phyloP scores from a whole-genome alignment of 2,113 vertebrate genomes.

The Callipepla squamata region DNA sequence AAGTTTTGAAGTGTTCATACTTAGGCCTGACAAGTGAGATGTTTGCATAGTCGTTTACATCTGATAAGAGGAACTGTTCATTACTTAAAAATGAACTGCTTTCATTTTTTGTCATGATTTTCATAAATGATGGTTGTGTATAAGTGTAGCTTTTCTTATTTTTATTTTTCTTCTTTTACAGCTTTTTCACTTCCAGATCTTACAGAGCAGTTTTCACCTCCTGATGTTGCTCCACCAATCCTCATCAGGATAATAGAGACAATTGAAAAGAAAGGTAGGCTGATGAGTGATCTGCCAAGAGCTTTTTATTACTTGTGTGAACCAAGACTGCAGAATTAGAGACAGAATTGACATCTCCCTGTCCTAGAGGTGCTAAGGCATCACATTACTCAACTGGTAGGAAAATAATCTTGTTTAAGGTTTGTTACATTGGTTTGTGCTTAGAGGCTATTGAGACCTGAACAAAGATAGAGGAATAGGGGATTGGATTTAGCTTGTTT shows the following conservation, averaged over 20 bases:
- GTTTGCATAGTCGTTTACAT: conserved; percentile 3
- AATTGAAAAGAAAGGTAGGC: conserved; percentile 94
- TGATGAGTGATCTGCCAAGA: neutral
- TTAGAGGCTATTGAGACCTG: neutral
- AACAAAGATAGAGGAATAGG: neutral
- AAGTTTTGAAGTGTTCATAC: neutral
- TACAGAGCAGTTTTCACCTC: conserved; percentile 90
- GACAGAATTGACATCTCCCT: neutral
- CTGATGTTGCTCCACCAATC: conserved; percentile 86
- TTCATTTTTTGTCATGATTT: neutral
- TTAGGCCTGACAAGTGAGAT: neutral
- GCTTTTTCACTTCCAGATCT: conserved; percentile 86
- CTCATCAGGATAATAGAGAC: conserved; percentile 88
- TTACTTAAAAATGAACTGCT: neutral
- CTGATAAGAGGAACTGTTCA: neutral
- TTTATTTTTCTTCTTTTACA: conserved; percentile 57
- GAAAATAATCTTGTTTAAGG: neutral
- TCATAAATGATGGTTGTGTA: neutral
- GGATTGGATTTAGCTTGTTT: neutral
- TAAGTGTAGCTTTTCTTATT: neutral
- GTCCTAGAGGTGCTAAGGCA: neutral
- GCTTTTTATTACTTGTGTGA: neutral
- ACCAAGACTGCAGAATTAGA: neutral
- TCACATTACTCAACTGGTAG: neutral
- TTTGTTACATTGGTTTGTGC: neutral